These are phyloP conservation scores for Dendroctonus ponderosae DNA, from an alignment of 1,140 invertebrate species.

Conservation along the genomic window DNA sequence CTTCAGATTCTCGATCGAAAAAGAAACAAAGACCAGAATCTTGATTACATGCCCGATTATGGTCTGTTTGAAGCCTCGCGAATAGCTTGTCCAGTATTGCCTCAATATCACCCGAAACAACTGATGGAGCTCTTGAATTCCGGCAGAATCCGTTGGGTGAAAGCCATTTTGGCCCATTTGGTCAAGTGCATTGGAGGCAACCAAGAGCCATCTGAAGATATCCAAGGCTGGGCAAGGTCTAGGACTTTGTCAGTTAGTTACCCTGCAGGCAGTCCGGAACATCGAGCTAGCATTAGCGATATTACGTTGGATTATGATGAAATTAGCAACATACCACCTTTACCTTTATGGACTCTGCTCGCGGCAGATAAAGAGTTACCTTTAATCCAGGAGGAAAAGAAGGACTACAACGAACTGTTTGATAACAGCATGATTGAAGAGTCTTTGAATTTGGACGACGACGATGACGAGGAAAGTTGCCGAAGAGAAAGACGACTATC, in stretches of 20 bases:
- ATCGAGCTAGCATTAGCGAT: conserved; percentile 51
- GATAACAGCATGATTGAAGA: conserved; percentile 76
- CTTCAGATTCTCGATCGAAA: conserved; percentile 74
- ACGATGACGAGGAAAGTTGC: conserved; percentile 64
- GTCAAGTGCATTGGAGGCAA: conserved; percentile 78
- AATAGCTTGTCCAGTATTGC: conserved; percentile 94
- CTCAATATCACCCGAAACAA: conserved; percentile 99
- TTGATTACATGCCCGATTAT: conserved; percentile 86
- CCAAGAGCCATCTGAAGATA: conserved; percentile 50
- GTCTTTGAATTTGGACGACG: conserved; percentile 75
- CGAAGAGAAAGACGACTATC: conserved; percentile 56
- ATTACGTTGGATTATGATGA: conserved; percentile 92
- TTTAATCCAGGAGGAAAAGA: conserved; percentile 50
- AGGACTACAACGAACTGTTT: conserved; percentile 85
- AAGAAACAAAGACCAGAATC: conserved; percentile 60
- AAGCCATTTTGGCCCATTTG: conserved; percentile 95
- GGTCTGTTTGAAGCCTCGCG: conserved; percentile 96
- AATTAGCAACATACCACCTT: conserved; percentile 91
- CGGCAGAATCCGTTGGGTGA: conserved; percentile 96
- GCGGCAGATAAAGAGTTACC: conserved; percentile 86
- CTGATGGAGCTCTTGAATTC: conserved; percentile 98
- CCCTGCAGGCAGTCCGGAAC: conserved; percentile 59
- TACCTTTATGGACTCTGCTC: conserved; percentile 93
- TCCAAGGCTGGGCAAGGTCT: conserved; percentile 76
- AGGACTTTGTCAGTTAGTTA: conserved; percentile 86